Base-by-base conservation (phyloP, 2,113 vertebrate species). In the Hippocampus comes region DNA sequence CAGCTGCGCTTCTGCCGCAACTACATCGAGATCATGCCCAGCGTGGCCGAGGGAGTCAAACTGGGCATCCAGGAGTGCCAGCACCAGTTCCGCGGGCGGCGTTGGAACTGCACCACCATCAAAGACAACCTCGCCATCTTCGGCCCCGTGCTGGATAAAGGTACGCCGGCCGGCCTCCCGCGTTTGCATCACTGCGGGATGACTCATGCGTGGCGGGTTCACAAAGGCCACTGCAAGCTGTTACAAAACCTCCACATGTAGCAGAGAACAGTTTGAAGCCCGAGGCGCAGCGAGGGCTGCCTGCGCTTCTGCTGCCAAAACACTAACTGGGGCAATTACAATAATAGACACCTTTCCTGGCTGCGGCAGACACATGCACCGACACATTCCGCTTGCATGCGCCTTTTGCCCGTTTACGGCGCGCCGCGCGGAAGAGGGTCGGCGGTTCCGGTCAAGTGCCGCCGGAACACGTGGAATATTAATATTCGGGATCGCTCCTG, bases 11-110 rank as follows among this genome's bases (percentile, higher is more conserved):
- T 99, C 93, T 99, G 97, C 78, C 92, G 96, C 80, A 99, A 99
- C 93, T 98, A 97, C 49, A 94, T 98, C 76, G 96, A 98, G 89
- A 97, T 98, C 87, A 99, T 99, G 97, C 97, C 97, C 84, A 98
- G 96, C 0, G 95, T 99, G n/a, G 97, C 96, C 0, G 96, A 98
- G 68, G 97, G 97, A 0, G 94, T 98, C 9, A 97, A 96, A 88
- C 93, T 97, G 18, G 95, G 96, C 51, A 96, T 98, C 84, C 96
- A 96, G 75, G 97, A 99, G 63, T 98, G 96, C 79, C 96, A 99
- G 63, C 96, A 98, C 86, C 97, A 99, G 67, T 99, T 98, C 67
- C 94, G 97, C 0, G 97, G 97, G 1, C 94, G 97, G 0, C 92
- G 97, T 38, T 99, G 97, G 97, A 99, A 99, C 82, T 99, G 97